Base-by-base conservation (phyloP, 2,113 vertebrate genomes). In the Ariopsis seemanni region DNA sequence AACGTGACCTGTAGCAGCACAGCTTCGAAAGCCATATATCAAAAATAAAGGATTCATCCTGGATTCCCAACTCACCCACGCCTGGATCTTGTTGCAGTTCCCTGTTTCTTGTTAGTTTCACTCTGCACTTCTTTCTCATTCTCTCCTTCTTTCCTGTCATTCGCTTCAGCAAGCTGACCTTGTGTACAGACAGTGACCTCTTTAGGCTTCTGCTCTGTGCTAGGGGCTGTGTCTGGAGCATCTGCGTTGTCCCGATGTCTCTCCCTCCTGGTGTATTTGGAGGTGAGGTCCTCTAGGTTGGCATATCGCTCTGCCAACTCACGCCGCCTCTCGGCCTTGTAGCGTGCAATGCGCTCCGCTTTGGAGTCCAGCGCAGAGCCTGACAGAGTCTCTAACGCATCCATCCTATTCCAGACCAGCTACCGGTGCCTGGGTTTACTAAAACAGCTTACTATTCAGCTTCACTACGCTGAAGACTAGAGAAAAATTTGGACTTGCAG, bases 331-430 rank as follows among this genome's bases (percentile, higher is more conserved):
- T 96, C 95, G 2, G 95, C 95, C 85, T 96, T 96, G 93, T 96
- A 96, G 87, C 95, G 93, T 27, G 96, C 95, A 5, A 96, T 96
- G 34, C 95, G 93, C 83, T 96, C 95, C 14, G 95, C 95, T 90
- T 96, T 96, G 78, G 95, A 94, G 82, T 96, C 95, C 30, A 90
- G 84, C 20, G 92, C 84, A 1, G 93, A 93, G 91, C 90, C 94
- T 91, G 93, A 93, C 81, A 95, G 90, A 89, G 94, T 90, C 81
- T 95, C 94, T 85, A 95, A 42, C 30, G 89, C 91, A 83, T 94
- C 94, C 94, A 94, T 94, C 50, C 60, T 83, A 18, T 58, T 27
- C 50, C 65, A 82, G 17, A 14, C 17, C n/a, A 52, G 63, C 62
- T 79, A 53, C 62, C 42, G 1, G 69, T 62, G 25, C 30, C 67